These are phyloP conservation scores for Drosophila prolongata DNA, from an alignment of 2,888 invertebrate genomes.

Conservation along the genomic window DNA sequence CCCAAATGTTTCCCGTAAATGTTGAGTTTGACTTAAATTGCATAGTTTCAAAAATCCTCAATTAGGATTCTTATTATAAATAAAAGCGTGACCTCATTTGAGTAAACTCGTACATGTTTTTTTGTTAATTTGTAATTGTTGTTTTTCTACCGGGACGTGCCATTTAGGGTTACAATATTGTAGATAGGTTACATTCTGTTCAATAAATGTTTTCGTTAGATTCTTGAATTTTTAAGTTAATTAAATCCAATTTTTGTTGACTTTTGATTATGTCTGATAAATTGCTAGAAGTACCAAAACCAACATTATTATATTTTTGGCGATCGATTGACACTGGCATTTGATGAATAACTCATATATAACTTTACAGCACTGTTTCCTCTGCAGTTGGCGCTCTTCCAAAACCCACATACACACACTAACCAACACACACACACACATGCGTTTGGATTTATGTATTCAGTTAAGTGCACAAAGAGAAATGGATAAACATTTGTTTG, in stretches of 20 bases:
- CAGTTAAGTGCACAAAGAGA: conserved; percentile 13
- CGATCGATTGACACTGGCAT: neutral
- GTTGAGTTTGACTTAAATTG: no score
- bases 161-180: neutral
- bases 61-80: no score
- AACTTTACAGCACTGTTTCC: conserved; percentile 17
- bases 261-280: neutral
- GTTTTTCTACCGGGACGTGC: neutral
- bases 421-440: conserved; percentile 14
- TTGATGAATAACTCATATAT: neutral
- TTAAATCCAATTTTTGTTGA: neutral
- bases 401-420: conserved; percentile 14
- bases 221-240: neutral
- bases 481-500: conserved; percentile 16
- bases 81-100: no score
- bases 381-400: conserved; percentile 40
- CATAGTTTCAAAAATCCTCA: neutral
- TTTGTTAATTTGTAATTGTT: neutral
- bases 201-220: neutral
- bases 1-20: no score
- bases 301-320: neutral
- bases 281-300: neutral
- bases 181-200: no score
- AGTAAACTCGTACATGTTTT: neutral
- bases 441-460: conserved; percentile 29